Evolutionary conservation across 2,797 vertebrate genomes (phyloP).

Genomic region (Sebastes matsubarae): DNA sequence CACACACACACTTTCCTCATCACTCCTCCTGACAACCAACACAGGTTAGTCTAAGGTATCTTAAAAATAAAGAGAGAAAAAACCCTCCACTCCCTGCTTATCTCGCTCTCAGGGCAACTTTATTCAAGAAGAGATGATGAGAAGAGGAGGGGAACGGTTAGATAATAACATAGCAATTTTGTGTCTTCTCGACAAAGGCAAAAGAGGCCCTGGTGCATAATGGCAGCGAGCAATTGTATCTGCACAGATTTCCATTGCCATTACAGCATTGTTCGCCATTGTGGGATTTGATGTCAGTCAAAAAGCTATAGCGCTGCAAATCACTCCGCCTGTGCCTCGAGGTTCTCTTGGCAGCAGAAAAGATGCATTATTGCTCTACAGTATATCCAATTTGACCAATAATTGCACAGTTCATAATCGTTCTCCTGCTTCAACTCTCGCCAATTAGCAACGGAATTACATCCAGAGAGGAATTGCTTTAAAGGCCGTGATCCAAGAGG

Average conservation of each 20-base stretch:
- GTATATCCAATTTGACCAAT: conserved; percentile 53
- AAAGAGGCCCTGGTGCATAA: conserved; percentile 72
- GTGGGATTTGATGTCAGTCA: conserved; percentile 69
- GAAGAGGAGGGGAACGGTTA: conserved; percentile 50
- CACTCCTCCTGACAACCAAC: conserved; percentile 35
- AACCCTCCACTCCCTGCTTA: conserved; percentile 32
- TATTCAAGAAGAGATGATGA: conserved; percentile 70
- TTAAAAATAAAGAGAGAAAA: neutral
- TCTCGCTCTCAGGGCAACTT: conserved; percentile 61
- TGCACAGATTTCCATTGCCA: conserved; percentile 74
- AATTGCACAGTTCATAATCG: conserved; percentile 60
- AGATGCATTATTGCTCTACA: conserved; percentile 38
- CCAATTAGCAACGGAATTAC: conserved; percentile 62
- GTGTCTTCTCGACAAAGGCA: conserved; percentile 70
- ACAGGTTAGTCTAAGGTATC: conserved; percentile 44
- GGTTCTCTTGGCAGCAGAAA: conserved; percentile 30
- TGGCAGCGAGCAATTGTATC: conserved; percentile 72
- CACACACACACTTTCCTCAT: conserved; percentile 14
- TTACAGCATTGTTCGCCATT: conserved; percentile 71
- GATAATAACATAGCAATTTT: conserved; percentile 78
- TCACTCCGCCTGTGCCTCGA: conserved; percentile 40
- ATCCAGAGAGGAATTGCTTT: conserved; percentile 47
- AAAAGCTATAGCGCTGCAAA: conserved; percentile 48
- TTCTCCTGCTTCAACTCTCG: conserved; percentile 28
- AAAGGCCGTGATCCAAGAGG: conserved; percentile 55